These are phyloP conservation scores for Phrynocephalus forsythii DNA, from an alignment of 2,797 vertebrate genomes.

Conservation along the genomic window DNA sequence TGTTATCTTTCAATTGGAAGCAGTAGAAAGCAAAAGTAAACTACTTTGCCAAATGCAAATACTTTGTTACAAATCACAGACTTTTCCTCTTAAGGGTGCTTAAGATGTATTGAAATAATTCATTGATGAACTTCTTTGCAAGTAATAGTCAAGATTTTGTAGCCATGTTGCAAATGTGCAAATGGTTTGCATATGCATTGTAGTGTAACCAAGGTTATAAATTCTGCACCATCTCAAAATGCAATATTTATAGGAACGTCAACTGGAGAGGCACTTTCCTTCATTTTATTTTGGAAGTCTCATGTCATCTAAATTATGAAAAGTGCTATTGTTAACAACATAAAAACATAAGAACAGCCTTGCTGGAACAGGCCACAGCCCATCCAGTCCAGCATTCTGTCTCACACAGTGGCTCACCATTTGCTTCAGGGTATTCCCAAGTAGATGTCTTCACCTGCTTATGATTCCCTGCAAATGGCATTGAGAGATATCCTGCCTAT, in stretches of 20 bases:
- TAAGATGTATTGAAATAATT: not conserved
- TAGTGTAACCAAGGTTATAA: slow-evolving; percentile 41
- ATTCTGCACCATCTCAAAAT: slow-evolving; percentile 20
- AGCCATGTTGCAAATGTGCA: not conserved
- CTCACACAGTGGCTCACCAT: too few relatives aligned
- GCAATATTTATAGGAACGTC: slow-evolving; percentile 54
- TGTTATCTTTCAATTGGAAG: too few relatives aligned
- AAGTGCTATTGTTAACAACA: slow-evolving; percentile 61
- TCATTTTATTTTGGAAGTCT: slow-evolving; percentile 62
- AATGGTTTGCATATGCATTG: not conserved
- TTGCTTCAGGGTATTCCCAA: too few relatives aligned
- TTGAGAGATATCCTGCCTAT: too few relatives aligned
- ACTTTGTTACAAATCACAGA: too few relatives aligned
- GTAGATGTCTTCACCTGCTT: too few relatives aligned
- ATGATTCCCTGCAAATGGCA: too few relatives aligned
- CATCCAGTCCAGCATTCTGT: too few relatives aligned
- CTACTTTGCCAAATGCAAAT: too few relatives aligned
- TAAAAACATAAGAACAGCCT: too few relatives aligned
- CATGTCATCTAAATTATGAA: slow-evolving; percentile 68
- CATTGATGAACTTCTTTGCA: not conserved
- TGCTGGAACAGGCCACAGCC: too few relatives aligned
- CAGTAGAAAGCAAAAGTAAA: too few relatives aligned
- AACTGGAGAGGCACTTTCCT: slow-evolving; percentile 64
- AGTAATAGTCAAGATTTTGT: not conserved
- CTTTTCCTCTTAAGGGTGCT: not conserved